Conservation (phyloP, 2,113 vertebrate species). For the Hypomesus transpacificus region DNA sequence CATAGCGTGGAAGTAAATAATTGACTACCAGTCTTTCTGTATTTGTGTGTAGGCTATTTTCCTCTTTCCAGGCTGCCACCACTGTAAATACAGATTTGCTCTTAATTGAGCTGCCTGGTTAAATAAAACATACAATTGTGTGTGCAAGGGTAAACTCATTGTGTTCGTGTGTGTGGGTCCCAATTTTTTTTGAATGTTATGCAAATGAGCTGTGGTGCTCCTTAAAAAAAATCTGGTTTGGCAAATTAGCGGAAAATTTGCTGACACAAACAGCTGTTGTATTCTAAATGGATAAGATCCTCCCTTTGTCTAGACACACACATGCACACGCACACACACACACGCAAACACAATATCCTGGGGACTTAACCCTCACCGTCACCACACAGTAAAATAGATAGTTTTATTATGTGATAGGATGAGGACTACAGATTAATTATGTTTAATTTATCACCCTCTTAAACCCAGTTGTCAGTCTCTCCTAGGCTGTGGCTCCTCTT, state of each 20-base stretch:
- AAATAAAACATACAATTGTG: background rate
- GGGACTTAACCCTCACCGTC: background rate
- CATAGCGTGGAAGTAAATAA: background rate
- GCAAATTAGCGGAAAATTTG: conserved; percentile 70
- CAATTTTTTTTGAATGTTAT: conserved; percentile 39
- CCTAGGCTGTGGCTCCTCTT: background rate
- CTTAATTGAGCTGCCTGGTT: no score
- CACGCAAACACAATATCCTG: background rate
- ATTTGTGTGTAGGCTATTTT: no score
- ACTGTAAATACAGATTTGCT: no score
- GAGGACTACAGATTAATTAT: background rate
- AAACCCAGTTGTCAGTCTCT: background rate
- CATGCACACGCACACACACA: conserved; percentile 5
- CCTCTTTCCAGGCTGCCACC: no score
- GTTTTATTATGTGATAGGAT: background rate
- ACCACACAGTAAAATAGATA: background rate
- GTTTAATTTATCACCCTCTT: background rate
- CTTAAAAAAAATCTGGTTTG: conserved; percentile 66
- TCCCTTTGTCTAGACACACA: conserved; percentile 51
- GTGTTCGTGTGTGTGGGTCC: background rate
- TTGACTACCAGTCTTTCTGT: background rate
- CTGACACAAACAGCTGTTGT: conserved; percentile 72
- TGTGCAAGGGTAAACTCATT: conserved; percentile 8
- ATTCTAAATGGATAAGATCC: conserved; percentile 64
- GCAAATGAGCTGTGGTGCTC: conserved; percentile 55